Conservation (phyloP, 2,113 vertebrate genomes). For the Rattus norvegicus region DNA sequence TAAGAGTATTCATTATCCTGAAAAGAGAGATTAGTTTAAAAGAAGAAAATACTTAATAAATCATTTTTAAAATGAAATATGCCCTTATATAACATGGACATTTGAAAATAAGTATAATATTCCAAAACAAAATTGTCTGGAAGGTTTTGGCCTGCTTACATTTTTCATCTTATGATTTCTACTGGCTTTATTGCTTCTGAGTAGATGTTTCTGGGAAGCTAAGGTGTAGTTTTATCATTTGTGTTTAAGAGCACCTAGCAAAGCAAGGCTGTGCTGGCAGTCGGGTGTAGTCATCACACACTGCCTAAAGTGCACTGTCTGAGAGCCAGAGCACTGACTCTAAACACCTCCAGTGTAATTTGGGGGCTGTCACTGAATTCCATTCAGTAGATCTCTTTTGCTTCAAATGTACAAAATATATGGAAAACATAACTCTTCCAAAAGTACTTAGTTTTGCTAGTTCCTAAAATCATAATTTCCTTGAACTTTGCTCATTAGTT, state of each 20-base stretch:
- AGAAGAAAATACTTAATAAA: conserved; percentile 21
- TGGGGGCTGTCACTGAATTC: background rate
- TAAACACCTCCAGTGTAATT: background rate
- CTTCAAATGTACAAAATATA: conserved; percentile 29
- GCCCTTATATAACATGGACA: background rate
- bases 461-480: background rate
- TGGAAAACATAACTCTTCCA: conserved; percentile 1
- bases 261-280: background rate
- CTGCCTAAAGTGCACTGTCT: background rate
- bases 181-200: conserved; percentile 35
- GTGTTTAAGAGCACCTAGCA: background rate
- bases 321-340: background rate
- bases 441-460: conserved; percentile 16
- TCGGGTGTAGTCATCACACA: background rate
- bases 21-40: conserved; percentile 22
- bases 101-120: conserved; percentile 39
- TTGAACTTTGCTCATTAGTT: background rate
- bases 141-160: conserved; percentile 39
- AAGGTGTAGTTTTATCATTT: background rate
- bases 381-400: conserved; percentile 26
- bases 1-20: background rate
- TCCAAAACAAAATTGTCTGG: conserved; percentile 42
- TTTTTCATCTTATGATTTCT: background rate
- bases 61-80: conserved; percentile 6
- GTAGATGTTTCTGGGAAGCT: conserved; percentile 15